Evolutionary conservation across 1,140 invertebrate species (phyloP).

Genomic region (Drosophila dunni): DNA sequence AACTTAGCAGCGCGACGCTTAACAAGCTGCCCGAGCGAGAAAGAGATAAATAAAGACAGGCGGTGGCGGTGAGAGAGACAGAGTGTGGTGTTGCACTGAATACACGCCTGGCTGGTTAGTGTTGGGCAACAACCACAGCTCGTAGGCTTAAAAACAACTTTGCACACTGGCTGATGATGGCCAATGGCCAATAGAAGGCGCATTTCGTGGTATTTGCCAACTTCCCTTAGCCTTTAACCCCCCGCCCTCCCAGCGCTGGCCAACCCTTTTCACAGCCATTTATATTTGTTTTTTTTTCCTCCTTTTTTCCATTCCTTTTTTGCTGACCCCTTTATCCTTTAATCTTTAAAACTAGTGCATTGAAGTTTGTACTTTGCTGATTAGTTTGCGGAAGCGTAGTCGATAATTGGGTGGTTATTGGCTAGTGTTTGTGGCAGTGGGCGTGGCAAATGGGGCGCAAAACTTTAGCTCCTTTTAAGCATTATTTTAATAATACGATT

Average conservation of each 20-base stretch:
- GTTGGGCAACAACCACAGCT: slow-evolving; percentile 29
- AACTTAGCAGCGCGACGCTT: slow-evolving; percentile 22
- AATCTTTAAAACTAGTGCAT: slow-evolving; percentile 72
- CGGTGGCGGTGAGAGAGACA: slow-evolving; percentile 7
- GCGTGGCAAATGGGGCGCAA: not conserved
- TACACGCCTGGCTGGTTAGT: slow-evolving; percentile 14
- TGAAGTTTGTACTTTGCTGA: slow-evolving; percentile 64
- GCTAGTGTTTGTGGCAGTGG: not conserved
- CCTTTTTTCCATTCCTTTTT: not conserved
- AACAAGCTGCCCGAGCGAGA: slow-evolving; percentile 16
- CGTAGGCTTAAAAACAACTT: slow-evolving; percentile 75
- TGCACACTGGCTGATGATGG: slow-evolving; percentile 31
- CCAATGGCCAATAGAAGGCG: slow-evolving; percentile 14
- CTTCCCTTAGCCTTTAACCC: slow-evolving; percentile 45
- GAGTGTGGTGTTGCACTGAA: not conserved
- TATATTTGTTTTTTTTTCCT: not conserved
- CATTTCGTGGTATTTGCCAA: slow-evolving; percentile 61
- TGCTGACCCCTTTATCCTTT: slow-evolving; percentile 44
- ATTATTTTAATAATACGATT: not conserved
- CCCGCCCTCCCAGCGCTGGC: slow-evolving; percentile 37
- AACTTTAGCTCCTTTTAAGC: slow-evolving; percentile 6
- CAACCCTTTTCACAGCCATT: slow-evolving; percentile 19
- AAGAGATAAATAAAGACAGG: not conserved
- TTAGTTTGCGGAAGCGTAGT: slow-evolving; percentile 48
- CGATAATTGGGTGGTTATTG: slow-evolving; percentile 33